A percentile compares a stretch with the other conserved stretches of the same genome.
These are phyloP conservation scores for Ptilonorhynchus violaceus DNA, from an alignment of 2,113 vertebrate species.

Conservation along the genomic window DNA sequence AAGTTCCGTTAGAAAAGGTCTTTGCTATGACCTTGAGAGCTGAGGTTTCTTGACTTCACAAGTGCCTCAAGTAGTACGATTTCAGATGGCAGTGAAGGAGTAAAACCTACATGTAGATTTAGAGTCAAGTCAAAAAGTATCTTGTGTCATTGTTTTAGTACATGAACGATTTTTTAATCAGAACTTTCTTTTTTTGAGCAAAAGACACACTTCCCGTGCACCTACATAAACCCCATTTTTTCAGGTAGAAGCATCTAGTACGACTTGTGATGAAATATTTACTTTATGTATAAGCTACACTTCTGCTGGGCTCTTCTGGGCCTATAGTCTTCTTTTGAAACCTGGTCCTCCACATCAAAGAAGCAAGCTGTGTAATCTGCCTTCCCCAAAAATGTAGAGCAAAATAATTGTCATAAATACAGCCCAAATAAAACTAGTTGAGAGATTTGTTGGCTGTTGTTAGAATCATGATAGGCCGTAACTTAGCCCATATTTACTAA, in stretches of 20 bases:
- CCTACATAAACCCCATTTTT: not conserved
- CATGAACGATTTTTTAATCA: not conserved
- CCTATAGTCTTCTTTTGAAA: not conserved
- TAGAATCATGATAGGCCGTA: not conserved
- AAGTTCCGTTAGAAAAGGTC: not conserved
- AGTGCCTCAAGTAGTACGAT: not conserved
- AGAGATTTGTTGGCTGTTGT: not conserved
- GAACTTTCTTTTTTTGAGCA: not conserved
- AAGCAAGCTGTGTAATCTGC: not conserved
- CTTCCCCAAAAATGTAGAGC: not conserved
- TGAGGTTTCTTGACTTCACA: not conserved
- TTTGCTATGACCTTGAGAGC: not conserved
- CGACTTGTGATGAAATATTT: not conserved
- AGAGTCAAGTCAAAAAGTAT: not conserved
- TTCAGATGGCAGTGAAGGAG: not conserved
- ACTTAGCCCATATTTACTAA: not conserved
- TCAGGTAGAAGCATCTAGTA: not conserved
- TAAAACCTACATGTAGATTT: not conserved
- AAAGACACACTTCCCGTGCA: not conserved
- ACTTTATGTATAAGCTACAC: not conserved
- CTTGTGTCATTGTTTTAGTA: not conserved
- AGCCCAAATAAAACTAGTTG: not conserved
- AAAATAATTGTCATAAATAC: not conserved
- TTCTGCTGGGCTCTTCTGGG: not conserved
- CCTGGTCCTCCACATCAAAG: not conserved